Evolutionary conservation across 2,888 invertebrate genomes (phyloP).

Genomic region (Hydraecia micacea): DNA sequence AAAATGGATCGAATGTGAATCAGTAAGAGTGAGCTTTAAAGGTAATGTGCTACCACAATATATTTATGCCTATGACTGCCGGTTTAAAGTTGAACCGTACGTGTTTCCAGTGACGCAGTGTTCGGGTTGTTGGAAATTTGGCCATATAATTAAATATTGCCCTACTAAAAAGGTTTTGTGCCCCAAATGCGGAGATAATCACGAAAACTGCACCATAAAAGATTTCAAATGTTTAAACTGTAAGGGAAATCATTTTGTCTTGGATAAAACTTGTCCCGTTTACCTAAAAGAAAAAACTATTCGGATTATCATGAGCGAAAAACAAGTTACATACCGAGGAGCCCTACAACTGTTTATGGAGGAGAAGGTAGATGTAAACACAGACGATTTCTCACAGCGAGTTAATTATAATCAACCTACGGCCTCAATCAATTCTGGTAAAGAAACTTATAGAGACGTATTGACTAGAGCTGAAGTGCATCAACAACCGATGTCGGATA

Average conservation of each 20-base stretch:
- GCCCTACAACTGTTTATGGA: conserved; percentile 2
- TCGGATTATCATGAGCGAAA: conserved; percentile 1
- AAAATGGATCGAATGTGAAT: neutral
- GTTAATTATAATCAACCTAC: too few species aligned
- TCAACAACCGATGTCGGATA: neutral
- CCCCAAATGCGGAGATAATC: neutral
- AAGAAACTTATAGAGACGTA: neutral
- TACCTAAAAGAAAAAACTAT: neutral
- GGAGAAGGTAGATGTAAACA: neutral
- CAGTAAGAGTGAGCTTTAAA: neutral
- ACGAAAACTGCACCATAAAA: neutral
- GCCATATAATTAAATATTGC: neutral
- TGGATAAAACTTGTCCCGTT: neutral
- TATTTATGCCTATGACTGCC: conserved; percentile 1
- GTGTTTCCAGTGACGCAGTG: neutral
- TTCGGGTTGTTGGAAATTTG: conserved; percentile 5
- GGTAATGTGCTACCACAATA: neutral
- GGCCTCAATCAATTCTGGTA: too few species aligned
- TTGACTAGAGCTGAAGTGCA: neutral
- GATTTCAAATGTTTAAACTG: conserved; percentile 3
- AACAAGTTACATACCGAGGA: neutral
- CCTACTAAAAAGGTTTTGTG: conserved; percentile 7
- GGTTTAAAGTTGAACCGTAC: neutral
- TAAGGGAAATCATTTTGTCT: conserved; percentile 1
- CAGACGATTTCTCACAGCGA: too few species aligned